A percentile compares a stretch with the other conserved stretches of the same genome.
Evolutionary conservation across 92 coral and sea anemone genomes (phyloP).

Genomic region (Palythoa grandis): DNA sequence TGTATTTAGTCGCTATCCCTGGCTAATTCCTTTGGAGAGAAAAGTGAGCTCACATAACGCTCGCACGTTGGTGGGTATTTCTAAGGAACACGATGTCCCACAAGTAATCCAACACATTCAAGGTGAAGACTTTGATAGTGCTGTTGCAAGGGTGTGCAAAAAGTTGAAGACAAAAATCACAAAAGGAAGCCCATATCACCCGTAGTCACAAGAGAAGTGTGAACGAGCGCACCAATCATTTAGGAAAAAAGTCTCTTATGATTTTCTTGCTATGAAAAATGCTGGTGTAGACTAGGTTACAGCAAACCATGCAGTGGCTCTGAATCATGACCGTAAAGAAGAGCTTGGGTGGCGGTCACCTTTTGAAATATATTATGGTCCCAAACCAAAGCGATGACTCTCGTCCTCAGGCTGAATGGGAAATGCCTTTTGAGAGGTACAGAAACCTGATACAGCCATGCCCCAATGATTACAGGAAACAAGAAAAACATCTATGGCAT

Average conservation of each 20-base stretch:
- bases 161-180: constrained; percentile 35
- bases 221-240: too few species aligned
- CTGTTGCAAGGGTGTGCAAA: background rate
- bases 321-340: too few species aligned
- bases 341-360: constrained; percentile 48
- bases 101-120: constrained; percentile 33
- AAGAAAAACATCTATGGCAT: too few species aligned
- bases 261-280: too few species aligned
- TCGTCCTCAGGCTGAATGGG: too few species aligned
- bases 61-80: constrained; percentile 9
- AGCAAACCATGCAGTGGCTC: too few species aligned
- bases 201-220: constrained; percentile 47
- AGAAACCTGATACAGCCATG: too few species aligned
- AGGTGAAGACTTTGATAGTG: constrained; percentile 32
- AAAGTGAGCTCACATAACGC: constrained; percentile 30
- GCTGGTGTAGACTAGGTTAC: too few species aligned
- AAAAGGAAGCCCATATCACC: constrained; percentile 42
- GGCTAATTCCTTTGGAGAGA: constrained; percentile 11
- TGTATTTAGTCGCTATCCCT: constrained; percentile 26
- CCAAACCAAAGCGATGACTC: constrained; percentile 1
- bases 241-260: too few species aligned
- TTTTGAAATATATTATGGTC: constrained; percentile 42
- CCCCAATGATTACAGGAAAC: too few species aligned
- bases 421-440: too few species aligned
- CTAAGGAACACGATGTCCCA: constrained; percentile 35